Conservation (phyloP, 2,113 vertebrate genomes). For the Turdus rufiventris region DNA sequence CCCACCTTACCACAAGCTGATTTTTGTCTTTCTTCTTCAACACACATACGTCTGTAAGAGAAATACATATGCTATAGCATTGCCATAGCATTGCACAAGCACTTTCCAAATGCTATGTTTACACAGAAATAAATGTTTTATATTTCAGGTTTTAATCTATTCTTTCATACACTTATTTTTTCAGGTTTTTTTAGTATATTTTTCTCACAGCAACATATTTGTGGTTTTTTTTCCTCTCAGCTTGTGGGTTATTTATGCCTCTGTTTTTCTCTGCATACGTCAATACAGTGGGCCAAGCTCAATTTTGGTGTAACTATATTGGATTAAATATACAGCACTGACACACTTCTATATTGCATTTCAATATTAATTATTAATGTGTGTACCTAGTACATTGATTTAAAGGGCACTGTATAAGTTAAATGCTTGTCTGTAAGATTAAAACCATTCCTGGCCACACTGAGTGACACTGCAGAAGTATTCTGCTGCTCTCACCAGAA, state of each 20-base stretch:
- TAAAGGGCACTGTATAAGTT: background rate
- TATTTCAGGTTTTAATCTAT: background rate
- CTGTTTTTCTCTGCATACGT: background rate
- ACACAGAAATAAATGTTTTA: fast-evolving
- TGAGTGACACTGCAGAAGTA: background rate
- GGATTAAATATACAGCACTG: background rate
- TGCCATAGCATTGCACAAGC: fast-evolving
- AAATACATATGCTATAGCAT: background rate
- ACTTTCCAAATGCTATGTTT: background rate
- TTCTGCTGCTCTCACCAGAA: background rate
- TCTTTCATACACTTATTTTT: background rate
- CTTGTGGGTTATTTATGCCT: background rate
- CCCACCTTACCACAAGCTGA: background rate
- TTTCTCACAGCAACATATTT: background rate
- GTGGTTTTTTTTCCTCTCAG: background rate
- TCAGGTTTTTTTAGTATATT: background rate
- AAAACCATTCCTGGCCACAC: background rate
- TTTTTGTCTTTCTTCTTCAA: background rate
- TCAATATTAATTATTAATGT: conserved; percentile 41
- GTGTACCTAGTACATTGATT: background rate
- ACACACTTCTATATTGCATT: background rate
- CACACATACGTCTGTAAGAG: background rate
- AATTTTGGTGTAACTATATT: background rate
- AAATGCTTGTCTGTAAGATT: background rate
- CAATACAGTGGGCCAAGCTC: background rate